Evolutionary conservation across 2,113 vertebrate species (phyloP), one percentile per base, ranked within the genome.

Genomic region (Pangasianodon gigas): DNA sequence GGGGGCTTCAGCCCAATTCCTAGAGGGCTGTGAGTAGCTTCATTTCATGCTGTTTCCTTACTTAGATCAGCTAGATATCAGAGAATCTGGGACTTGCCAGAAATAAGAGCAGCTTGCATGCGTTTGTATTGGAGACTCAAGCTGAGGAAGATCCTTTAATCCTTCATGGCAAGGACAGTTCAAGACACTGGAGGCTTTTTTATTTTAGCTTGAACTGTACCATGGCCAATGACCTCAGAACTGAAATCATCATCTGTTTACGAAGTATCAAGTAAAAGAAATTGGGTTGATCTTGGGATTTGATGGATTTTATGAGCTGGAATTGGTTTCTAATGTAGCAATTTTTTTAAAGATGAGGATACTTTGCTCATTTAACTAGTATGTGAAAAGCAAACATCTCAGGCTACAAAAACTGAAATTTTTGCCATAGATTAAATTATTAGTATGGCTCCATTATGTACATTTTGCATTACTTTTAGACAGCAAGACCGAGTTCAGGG

Each of bases 11-110:
- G 92, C 94, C 91, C 88, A 91, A 93, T 95, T 95, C 93, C 93
- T 92, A 77, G 92, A 94, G 91, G 94, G 93, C 90, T 93, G 90
- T 54, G 93, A 84, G 88, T 93, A 93, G 92, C 93, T 92, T 91
- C 74, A 74, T 90, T 93, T 95, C 92, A 92, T 93, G 93, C 92
- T 92, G 90, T 87, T 93, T 93, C 92, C 91, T 93, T 91, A 94
- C 93, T 94, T 92, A 93, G 88, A 93, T 93, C 85, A 93, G 92
- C 94, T 88, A 93, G 93, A 93, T 92, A 89, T 92, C 84, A 65
- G 90, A 95, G 90, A 93, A 93, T 92, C 83, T 91, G 87, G 90
- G 69, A 86, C 77, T 93, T 92, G 91, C 91, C 91, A 92, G 89
- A 71, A 87, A 71, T 91, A 93, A 90, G 89, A 90, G 91, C 92